These are phyloP conservation scores for Aphis gossypii DNA, from an alignment of 1,140 invertebrate genomes.

Conservation along the genomic window DNA sequence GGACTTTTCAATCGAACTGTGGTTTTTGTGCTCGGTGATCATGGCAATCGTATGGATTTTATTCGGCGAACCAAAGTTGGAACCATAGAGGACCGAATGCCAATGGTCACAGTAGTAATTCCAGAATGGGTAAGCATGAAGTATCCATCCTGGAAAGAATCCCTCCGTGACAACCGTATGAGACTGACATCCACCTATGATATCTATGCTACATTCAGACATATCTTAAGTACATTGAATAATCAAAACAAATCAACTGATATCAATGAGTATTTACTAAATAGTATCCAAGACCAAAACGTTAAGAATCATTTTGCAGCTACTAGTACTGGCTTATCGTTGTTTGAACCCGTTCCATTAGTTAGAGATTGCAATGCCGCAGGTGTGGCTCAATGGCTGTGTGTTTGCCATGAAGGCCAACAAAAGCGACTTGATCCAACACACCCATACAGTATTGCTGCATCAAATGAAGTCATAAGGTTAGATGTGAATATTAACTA, in stretches of 20 bases:
- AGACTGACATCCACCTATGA: conserved; percentile 71
- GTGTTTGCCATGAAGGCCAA: conserved; percentile 64
- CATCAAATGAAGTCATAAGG: conserved; percentile 61
- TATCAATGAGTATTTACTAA: conserved; percentile 64
- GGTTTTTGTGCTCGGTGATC: conserved; percentile 67
- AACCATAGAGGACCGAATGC: conserved; percentile 74
- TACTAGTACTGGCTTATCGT: conserved; percentile 59
- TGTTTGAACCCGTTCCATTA: conserved; percentile 62
- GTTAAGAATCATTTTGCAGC: conserved; percentile 59
- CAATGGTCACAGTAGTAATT: conserved; percentile 71
- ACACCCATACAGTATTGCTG: conserved; percentile 10
- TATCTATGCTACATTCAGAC: conserved; percentile 71
- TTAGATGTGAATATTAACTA: conserved; percentile 61
- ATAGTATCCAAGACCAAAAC: conserved; percentile 64
- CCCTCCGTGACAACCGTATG: conserved; percentile 67
- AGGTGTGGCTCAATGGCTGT: conserved; percentile 67
- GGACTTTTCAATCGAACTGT: conserved; percentile 66
- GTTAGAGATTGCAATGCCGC: conserved; percentile 66
- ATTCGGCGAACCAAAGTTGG: conserved; percentile 73
- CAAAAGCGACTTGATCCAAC: conserved; percentile 58
- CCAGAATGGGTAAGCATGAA: conserved; percentile 70
- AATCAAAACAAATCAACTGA: conserved; percentile 33
- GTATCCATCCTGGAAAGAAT: conserved; percentile 66
- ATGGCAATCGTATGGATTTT: conserved; percentile 71
- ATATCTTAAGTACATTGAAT: conserved; percentile 66